A percentile compares a stretch with the other conserved stretches of the same genome.
Conservation (phyloP, 2,888 invertebrate species). For the Keiferia lycopersicella region DNA sequence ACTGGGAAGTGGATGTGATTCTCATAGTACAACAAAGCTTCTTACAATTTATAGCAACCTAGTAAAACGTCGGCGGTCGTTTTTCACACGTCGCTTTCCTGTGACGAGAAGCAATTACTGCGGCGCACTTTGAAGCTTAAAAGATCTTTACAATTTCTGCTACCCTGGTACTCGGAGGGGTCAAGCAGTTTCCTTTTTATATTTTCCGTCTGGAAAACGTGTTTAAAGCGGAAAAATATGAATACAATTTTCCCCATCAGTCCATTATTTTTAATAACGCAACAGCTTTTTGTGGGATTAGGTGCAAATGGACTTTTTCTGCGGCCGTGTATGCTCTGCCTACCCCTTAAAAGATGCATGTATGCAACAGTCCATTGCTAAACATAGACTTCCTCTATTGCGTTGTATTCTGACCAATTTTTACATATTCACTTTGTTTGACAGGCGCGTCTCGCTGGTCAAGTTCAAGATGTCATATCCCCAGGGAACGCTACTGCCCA, state of each 20-base stretch:
- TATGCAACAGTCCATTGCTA: too few relatives aligned
- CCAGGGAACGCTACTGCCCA: too few relatives aligned
- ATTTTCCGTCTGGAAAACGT: constrained; percentile 1
- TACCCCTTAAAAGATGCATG: too few relatives aligned
- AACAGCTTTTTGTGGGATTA: too few relatives aligned
- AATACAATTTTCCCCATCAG: neutral
- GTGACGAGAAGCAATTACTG: constrained; percentile 51
- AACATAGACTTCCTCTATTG: too few relatives aligned
- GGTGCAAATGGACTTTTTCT: too few relatives aligned
- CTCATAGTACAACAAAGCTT: constrained; percentile 48
- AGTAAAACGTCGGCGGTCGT: constrained; percentile 44
- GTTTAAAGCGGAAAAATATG: neutral
- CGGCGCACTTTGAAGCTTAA: constrained; percentile 37
- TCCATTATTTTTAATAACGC: neutral
- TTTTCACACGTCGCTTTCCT: constrained; percentile 62
- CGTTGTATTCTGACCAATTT: too few relatives aligned
- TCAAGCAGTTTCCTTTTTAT: constrained; percentile 4
- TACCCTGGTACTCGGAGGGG: constrained; percentile 33
- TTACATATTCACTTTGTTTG: too few relatives aligned
- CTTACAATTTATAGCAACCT: constrained; percentile 53
- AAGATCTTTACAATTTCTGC: constrained; percentile 40
- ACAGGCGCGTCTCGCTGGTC: too few relatives aligned
- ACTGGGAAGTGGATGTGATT: neutral
- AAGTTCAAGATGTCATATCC: too few relatives aligned
- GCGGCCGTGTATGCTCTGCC: too few relatives aligned